Conservation (phyloP, 2,113 vertebrate genomes). For the Turdus rufiventris region DNA sequence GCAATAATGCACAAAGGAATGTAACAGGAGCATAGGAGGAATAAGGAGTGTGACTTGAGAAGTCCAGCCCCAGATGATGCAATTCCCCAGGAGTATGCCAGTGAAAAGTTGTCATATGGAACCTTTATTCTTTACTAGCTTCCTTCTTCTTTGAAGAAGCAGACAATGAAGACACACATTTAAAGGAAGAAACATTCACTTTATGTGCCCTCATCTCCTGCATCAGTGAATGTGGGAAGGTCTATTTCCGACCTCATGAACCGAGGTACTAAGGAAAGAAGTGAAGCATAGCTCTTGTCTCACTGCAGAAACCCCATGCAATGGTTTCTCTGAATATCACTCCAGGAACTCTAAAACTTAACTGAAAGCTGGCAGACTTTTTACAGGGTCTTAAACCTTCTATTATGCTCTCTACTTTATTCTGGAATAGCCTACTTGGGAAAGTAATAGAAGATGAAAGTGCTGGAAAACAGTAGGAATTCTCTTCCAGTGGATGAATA, state of each 20-base stretch:
- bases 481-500: not conserved
- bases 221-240: accelerated
- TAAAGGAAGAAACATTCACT: not conserved
- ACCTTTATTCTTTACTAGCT: not conserved
- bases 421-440: not conserved
- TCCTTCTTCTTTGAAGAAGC: not conserved
- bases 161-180: not conserved
- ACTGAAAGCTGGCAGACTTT: not conserved
- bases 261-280: not conserved
- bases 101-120: not conserved
- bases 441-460: not conserved
- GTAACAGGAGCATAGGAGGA: not conserved
- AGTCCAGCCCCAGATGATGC: not conserved
- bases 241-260: not conserved
- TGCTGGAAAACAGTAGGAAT: not conserved
- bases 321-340: not conserved
- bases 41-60: not conserved
- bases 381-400: not conserved
- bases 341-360: not conserved
- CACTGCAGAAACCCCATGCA: not conserved
- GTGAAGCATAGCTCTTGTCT: not conserved
- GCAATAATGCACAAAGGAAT: not conserved
- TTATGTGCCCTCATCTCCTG: not conserved
- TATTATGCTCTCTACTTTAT: not conserved
- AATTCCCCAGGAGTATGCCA: not conserved